A percentile compares a stretch with the other conserved stretches of the same genome.
Evolutionary conservation across 2,113 vertebrate genomes (phyloP).

Genomic region (Fregata magnificens): DNA sequence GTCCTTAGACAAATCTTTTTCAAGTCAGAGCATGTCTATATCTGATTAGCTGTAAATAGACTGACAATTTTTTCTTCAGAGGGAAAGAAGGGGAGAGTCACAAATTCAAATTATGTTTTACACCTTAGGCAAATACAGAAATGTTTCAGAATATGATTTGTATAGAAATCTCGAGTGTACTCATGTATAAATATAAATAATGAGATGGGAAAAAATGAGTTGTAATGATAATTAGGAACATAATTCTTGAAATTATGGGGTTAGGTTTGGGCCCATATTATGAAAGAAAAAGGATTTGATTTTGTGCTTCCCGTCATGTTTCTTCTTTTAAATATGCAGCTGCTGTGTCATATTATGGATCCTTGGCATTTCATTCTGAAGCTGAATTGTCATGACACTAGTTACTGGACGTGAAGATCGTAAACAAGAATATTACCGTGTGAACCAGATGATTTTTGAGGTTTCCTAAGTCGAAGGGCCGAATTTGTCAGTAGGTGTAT

Average conservation of each 20-base stretch:
- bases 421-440: neutral
- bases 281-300: neutral
- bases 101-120: neutral
- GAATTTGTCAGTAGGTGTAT: neutral
- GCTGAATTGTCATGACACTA: neutral
- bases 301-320: neutral
- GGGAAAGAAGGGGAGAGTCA: neutral
- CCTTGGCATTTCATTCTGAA: neutral
- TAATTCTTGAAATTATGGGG: neutral
- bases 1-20: neutral
- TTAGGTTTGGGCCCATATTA: neutral
- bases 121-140: neutral
- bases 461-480: neutral
- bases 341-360: neutral
- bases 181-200: neutral
- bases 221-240: neutral
- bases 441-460: neutral
- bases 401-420: neutral
- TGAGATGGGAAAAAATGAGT: neutral
- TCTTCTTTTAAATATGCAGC: neutral
- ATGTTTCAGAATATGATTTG: neutral
- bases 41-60: slow-evolving; percentile 6
- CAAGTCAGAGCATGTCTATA: neutral
- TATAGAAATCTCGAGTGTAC: neutral
- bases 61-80: neutral